Percentiles rank a stretch among this genome's conserved stretches.
These are phyloP conservation scores for Pteria penguin DNA, from an alignment of 2,888 invertebrate species.

Conservation along the genomic window DNA sequence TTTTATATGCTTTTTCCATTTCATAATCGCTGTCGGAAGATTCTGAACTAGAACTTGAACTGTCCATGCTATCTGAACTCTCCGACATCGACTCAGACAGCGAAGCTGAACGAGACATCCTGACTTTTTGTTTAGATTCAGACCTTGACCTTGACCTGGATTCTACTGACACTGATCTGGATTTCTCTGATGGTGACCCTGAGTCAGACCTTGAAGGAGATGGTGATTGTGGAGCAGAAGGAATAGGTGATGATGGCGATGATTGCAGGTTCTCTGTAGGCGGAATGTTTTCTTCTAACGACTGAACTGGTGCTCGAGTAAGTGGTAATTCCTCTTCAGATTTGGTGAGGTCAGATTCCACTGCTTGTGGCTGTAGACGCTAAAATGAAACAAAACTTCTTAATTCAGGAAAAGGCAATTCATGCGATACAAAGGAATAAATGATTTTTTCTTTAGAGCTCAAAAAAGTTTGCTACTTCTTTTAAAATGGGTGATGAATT, in stretches of 20 bases:
- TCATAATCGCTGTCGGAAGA: background rate
- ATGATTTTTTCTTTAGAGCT: no score
- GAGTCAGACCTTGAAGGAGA: conserved; percentile 15
- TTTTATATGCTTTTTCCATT: background rate
- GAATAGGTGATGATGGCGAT: conserved; percentile 19
- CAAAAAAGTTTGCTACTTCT: no score
- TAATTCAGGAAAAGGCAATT: no score
- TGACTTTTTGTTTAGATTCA: background rate
- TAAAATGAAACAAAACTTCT: no score
- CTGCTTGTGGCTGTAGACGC: no score
- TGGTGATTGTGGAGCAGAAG: conserved; percentile 22
- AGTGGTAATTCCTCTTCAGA: no score
- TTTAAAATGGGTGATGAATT: no score
- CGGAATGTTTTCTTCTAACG: no score
- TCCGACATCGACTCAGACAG: background rate
- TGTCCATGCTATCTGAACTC: conserved; percentile 13
- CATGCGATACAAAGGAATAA: no score
- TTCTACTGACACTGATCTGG: background rate
- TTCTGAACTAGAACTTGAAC: conserved; percentile 16
- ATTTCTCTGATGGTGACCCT: background rate
- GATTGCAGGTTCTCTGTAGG: background rate
- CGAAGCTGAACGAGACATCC: conserved; percentile 12
- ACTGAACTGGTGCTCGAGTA: no score
- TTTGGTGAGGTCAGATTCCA: no score
- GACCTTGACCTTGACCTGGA: background rate